Evolutionary conservation across 2,113 vertebrate genomes (phyloP).

Genomic region (Cololabis saira): DNA sequence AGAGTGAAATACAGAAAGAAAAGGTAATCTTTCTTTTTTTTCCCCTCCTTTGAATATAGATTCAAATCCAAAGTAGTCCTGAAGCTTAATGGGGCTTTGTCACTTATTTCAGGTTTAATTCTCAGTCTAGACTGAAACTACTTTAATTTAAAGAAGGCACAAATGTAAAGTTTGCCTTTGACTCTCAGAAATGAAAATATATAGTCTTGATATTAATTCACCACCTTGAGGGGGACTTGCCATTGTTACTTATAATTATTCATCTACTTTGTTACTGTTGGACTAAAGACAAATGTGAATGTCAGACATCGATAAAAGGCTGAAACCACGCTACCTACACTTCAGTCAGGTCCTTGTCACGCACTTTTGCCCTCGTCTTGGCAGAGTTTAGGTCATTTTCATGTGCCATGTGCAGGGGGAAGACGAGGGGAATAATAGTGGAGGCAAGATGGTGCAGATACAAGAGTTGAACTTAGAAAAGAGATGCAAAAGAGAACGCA

Average conservation of each 20-base stretch:
- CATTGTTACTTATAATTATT: too few relatives aligned
- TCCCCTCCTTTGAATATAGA: background rate
- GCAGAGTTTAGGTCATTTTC: background rate
- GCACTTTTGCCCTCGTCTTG: slow-evolving; percentile 22
- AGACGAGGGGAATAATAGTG: too few relatives aligned
- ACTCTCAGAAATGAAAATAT: too few relatives aligned
- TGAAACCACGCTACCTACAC: background rate
- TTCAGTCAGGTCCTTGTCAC: background rate
- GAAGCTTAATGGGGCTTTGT: background rate
- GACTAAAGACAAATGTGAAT: slow-evolving; percentile 9
- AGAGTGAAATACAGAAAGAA: slow-evolving; percentile 97
- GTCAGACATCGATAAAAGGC: too few relatives aligned
- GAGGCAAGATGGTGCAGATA: background rate
- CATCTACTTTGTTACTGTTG: background rate
- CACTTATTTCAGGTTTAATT: slow-evolving; percentile 3
- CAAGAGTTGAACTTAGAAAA: too few relatives aligned
- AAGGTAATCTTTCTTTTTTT: slow-evolving; percentile 78
- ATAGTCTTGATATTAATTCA: background rate
- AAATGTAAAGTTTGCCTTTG: too few relatives aligned
- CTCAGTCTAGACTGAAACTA: background rate
- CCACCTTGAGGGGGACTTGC: too few relatives aligned
- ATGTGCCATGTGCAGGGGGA: too few relatives aligned
- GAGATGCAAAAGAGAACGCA: too few relatives aligned
- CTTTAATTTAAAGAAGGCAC: background rate
- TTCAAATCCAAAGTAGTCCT: background rate